phyloP scores from a whole-genome alignment of 2,113 vertebrate genomes.

The Colius striatus region DNA sequence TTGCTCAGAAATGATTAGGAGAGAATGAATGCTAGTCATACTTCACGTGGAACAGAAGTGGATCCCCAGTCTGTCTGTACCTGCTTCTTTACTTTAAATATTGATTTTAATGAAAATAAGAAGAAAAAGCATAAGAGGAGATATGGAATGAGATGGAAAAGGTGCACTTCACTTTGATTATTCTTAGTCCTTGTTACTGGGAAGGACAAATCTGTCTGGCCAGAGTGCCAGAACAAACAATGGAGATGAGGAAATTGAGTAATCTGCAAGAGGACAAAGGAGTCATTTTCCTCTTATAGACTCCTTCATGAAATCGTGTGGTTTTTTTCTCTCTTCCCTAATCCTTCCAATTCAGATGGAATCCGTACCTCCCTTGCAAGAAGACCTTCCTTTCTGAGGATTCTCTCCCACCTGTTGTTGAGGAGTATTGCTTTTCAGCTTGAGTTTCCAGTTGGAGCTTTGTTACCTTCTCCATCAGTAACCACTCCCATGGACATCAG shows the following conservation, averaged over 20 bases:
- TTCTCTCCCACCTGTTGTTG: background rate
- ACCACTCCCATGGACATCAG: background rate
- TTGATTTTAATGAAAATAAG: background rate
- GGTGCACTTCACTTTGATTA: background rate
- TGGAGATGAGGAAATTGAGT: background rate
- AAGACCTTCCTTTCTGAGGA: background rate
- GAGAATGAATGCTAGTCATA: background rate
- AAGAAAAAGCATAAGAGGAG: background rate
- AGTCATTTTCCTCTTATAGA: background rate
- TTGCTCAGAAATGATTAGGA: background rate
- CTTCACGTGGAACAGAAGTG: background rate
- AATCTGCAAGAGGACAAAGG: background rate
- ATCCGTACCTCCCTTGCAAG: background rate
- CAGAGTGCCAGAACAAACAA: background rate
- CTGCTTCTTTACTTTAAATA: background rate
- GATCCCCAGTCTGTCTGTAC: background rate
- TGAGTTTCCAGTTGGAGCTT: background rate
- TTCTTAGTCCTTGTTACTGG: background rate
- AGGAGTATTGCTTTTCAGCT: background rate
- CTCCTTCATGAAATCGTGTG: background rate
- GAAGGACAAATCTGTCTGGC: background rate
- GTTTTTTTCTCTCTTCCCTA: background rate
- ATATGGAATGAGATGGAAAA: background rate
- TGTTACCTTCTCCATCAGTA: background rate
- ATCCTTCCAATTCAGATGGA: background rate